Evolutionary conservation across 2,888 invertebrate genomes (phyloP).

Genomic region (Slavum lentiscoides): DNA sequence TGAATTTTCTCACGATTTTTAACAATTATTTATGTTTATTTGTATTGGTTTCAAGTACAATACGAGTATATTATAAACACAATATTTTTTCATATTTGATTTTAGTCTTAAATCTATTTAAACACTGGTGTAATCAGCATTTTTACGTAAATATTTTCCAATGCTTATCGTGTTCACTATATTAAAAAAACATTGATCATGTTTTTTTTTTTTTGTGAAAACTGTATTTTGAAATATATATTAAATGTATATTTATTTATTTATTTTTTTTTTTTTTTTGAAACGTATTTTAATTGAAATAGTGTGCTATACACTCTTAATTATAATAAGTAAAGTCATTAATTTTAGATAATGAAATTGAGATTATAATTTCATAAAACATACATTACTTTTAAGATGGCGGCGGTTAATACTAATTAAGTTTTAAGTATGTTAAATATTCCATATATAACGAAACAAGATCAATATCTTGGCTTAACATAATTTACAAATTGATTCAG

Average conservation of each 20-base stretch:
- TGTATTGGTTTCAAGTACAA: background rate
- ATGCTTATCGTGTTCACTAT: too few species aligned
- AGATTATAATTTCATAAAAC: background rate
- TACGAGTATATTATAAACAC: background rate
- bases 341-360: background rate
- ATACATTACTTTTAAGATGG: background rate
- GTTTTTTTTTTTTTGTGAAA: too few species aligned
- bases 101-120: background rate
- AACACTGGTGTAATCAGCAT: too few species aligned
- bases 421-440: conserved; percentile 3
- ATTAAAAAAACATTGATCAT: too few species aligned
- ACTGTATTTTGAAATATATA: too few species aligned
- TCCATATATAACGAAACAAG: background rate
- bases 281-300: background rate
- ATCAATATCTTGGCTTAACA: background rate
- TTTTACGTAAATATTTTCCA: too few species aligned
- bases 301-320: background rate
- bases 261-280: background rate
- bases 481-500: background rate
- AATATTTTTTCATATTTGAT: background rate
- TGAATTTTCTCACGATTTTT: background rate
- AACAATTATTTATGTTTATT: background rate
- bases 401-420: background rate
- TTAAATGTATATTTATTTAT: too few species aligned
- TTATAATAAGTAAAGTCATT: conserved; percentile 13